A percentile compares a stretch with the other conserved stretches of the same genome.
phyloP scores from a whole-genome alignment of 2,888 invertebrate genomes.

The Gymnosoma rotundatum region DNA sequence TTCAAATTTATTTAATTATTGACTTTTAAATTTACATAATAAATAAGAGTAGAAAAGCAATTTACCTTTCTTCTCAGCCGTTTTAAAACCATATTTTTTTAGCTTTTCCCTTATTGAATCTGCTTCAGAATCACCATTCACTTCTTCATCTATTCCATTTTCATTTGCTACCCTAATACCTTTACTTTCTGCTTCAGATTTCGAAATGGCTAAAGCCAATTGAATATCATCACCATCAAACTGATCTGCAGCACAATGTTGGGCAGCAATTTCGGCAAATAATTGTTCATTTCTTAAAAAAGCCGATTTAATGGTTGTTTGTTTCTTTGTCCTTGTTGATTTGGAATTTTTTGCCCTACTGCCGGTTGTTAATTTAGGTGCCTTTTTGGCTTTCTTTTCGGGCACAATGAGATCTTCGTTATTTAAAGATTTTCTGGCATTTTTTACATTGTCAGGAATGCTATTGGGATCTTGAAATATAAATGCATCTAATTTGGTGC shows the following conservation, averaged over 20 bases:
- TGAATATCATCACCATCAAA: slow-evolving; percentile 86
- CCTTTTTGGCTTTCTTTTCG: slow-evolving; percentile 73
- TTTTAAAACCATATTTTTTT: slow-evolving; percentile 85
- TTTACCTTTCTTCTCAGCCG: slow-evolving; percentile 76
- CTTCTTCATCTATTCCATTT: slow-evolving; percentile 57
- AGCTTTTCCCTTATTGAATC: slow-evolving; percentile 83
- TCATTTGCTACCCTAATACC: slow-evolving; percentile 56
- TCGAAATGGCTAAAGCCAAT: slow-evolving; percentile 87
- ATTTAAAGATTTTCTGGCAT: slow-evolving; percentile 25
- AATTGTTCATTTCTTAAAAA: slow-evolving; percentile 79
- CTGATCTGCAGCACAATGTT: slow-evolving; percentile 82
- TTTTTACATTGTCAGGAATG: slow-evolving; percentile 59
- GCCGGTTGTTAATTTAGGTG: slow-evolving; percentile 68
- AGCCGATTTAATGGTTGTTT: slow-evolving; percentile 78
- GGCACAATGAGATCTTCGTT: slow-evolving; percentile 72
- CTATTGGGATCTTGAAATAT: slow-evolving; percentile 61
- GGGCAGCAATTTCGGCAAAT: slow-evolving; percentile 79
- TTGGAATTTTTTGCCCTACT: slow-evolving; percentile 52
- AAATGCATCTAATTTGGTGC: slow-evolving; percentile 73
- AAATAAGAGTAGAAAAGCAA: not conserved
- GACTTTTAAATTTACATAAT: too few relatives aligned
- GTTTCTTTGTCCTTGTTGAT: slow-evolving; percentile 71
- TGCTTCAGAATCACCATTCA: slow-evolving; percentile 67
- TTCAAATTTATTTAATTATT: too few relatives aligned
- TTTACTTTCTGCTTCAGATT: slow-evolving; percentile 82